Conservation (phyloP, 2,797 vertebrate genomes). For the Lerista edwardsae region DNA sequence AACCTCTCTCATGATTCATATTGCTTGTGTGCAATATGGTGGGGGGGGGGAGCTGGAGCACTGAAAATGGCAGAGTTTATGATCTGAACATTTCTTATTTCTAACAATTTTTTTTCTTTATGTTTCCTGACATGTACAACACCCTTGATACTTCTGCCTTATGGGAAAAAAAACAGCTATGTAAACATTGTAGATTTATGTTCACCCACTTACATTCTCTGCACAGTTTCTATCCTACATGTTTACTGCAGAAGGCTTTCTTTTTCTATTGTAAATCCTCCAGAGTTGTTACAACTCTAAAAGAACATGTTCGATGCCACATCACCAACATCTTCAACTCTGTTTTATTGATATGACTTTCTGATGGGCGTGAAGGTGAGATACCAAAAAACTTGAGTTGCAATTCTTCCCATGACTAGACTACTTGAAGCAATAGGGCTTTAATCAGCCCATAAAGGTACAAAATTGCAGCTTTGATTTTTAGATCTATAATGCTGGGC, state of each 20-base stretch:
- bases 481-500: not conserved
- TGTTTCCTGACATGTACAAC: not conserved
- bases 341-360: not conserved
- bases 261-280: not conserved
- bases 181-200: slow-evolving; percentile 12
- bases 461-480: not conserved
- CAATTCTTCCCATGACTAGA: not conserved
- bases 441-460: not conserved
- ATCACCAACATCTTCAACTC: not conserved
- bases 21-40: not conserved
- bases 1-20: not conserved
- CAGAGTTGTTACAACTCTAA: not conserved
- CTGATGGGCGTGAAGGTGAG: not conserved
- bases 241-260: slow-evolving; percentile 6
- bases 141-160: not conserved
- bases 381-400: not conserved
- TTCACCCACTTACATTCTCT: not conserved
- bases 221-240: slow-evolving; percentile 4
- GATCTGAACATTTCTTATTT: slow-evolving; percentile 58
- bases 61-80: slow-evolving; percentile 46
- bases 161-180: not conserved
- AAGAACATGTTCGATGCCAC: not conserved
- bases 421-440: not conserved
- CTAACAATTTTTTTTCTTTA: slow-evolving; percentile 26
- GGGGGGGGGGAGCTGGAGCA: not conserved